Evolutionary conservation across 1,140 invertebrate genomes (phyloP).

Genomic region (Venturia canescens): DNA sequence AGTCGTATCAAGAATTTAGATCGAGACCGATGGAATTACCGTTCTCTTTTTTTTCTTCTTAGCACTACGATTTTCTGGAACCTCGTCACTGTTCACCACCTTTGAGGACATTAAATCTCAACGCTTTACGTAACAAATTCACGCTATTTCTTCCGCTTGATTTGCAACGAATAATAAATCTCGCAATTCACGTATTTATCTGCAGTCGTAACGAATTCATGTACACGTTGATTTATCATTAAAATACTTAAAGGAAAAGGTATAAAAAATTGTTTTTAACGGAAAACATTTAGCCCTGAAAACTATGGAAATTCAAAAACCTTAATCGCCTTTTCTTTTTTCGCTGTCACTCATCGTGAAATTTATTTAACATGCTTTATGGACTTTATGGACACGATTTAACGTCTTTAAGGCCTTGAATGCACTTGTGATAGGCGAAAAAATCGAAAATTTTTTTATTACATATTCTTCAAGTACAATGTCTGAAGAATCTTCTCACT

Average conservation of each 20-base stretch:
- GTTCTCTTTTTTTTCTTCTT: slow-evolving; percentile 56
- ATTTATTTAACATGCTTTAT: background rate
- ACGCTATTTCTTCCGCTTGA: slow-evolving; percentile 23
- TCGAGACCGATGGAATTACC: slow-evolving; percentile 59
- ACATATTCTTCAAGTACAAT: too few relatives aligned
- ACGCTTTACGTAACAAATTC: slow-evolving; percentile 3
- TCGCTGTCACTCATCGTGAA: background rate
- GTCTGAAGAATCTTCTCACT: too few relatives aligned
- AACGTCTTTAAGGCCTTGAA: too few relatives aligned
- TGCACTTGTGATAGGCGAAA: too few relatives aligned
- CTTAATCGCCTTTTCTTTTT: background rate
- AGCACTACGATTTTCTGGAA: background rate
- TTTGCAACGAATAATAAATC: background rate
- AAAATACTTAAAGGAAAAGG: background rate
- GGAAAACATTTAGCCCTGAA: background rate
- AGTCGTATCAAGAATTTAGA: slow-evolving; percentile 60
- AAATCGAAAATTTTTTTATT: too few relatives aligned
- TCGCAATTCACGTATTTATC: background rate
- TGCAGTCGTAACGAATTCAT: background rate
- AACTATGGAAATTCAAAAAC: slow-evolving; percentile 13
- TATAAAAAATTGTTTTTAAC: background rate
- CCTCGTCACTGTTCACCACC: slow-evolving; percentile 21
- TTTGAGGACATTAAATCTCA: slow-evolving; percentile 4
- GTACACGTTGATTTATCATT: background rate
- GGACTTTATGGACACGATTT: too few relatives aligned